Evolutionary conservation across 1,140 invertebrate species (phyloP).

Genomic region (Cydia splendana): DNA sequence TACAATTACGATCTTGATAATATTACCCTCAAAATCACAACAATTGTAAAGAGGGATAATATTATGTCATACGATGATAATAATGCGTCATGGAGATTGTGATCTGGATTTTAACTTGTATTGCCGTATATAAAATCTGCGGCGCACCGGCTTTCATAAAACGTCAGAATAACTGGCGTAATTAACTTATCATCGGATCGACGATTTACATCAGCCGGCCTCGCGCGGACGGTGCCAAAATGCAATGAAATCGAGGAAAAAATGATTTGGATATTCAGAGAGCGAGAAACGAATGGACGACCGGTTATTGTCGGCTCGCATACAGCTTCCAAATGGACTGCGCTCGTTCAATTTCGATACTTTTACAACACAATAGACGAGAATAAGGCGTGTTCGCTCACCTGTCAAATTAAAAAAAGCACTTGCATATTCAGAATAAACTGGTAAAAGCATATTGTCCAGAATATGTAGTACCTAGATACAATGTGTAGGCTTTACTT

Average conservation of each 20-base stretch:
- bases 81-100: conserved; percentile 39
- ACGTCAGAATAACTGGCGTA: conserved; percentile 53
- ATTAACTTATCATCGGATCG: conserved; percentile 61
- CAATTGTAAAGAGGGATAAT: background rate
- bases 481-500: conserved; percentile 1
- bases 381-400: conserved; percentile 74
- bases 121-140: conserved; percentile 1
- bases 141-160: conserved; percentile 45
- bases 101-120: conserved; percentile 48
- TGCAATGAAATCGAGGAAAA: conserved; percentile 69
- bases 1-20: background rate
- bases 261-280: conserved; percentile 73
- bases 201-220: conserved; percentile 42
- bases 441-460: conserved; percentile 36
- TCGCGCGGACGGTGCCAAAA: conserved; percentile 51
- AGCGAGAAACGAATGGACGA: conserved; percentile 63
- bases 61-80: conserved; percentile 4
- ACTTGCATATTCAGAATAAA: conserved; percentile 76
- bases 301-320: conserved; percentile 67
- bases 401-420: conserved; percentile 79
- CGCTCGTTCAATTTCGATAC: conserved; percentile 76
- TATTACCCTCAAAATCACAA: background rate
- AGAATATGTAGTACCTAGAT: conserved; percentile 1
- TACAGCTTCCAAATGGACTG: conserved; percentile 71
- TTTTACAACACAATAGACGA: conserved; percentile 74